Conservation (phyloP, 2,797 vertebrate genomes). For the Urosaurus nigricauda region DNA sequence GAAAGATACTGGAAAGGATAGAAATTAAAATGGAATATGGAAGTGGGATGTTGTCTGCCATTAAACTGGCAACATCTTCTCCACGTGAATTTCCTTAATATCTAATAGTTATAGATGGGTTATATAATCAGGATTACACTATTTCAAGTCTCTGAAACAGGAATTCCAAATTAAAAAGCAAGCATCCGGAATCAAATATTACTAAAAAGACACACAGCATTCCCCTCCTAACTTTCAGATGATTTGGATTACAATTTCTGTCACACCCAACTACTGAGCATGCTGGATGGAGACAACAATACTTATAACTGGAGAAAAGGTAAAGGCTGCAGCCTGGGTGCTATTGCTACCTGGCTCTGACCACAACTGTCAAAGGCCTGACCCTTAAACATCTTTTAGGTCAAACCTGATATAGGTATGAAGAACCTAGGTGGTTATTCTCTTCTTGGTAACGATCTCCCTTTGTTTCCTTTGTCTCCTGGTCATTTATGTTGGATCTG, state of each 20-base stretch:
- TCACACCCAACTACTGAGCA: not conserved
- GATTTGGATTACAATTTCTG: not conserved
- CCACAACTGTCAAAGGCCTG: not conserved
- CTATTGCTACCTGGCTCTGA: not conserved
- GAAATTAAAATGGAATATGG: not conserved
- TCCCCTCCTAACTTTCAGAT: not conserved
- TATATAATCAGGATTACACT: not conserved
- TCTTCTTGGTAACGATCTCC: not conserved
- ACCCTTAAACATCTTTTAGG: not conserved
- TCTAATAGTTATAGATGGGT: not conserved
- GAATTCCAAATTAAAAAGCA: conserved; percentile 2
- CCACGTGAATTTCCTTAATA: not conserved
- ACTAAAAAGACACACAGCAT: not conserved
- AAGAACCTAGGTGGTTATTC: not conserved
- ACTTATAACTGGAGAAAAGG: not conserved
- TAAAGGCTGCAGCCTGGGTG: not conserved
- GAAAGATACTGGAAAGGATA: not conserved
- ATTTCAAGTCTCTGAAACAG: not conserved
- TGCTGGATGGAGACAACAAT: not conserved
- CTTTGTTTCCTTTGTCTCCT: not conserved
- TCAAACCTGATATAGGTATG: not conserved
- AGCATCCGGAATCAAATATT: not conserved
- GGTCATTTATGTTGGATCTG: not conserved
- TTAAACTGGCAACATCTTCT: not conserved
- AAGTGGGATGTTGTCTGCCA: not conserved